Base-by-base conservation (phyloP, 1,140 invertebrate species). In the Cotesia chilonis region DNA sequence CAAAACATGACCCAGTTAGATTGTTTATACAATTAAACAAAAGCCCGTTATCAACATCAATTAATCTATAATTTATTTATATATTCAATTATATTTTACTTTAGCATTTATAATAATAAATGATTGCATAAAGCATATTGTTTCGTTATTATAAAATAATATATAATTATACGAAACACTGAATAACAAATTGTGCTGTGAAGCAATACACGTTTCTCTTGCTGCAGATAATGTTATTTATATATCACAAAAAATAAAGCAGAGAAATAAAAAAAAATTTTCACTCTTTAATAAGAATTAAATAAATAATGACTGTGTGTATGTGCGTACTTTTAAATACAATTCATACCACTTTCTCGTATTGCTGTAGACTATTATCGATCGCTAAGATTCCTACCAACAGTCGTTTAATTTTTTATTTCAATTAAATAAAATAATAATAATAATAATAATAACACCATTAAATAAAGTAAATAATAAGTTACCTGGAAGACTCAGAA, bases 381-480 rank as follows among this genome's bases (percentile, higher is more conserved):
- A 82, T 79, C 81, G 75, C 79, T 81, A 82, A 77, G 75, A 47
- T 72, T 78, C 80, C 80, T 81, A 82, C 61, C 78, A 81, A 82
- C 74, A 82, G 38, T 79, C 6, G 76, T 72, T 77, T 79, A 72
- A 80, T 76, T 54, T 79, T 79, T 75, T 75, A 61, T 70, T 71
- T 59, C 72, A 59, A 54, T 72, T 71, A 70, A 74, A 47, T 59
- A 28, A 17, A 20, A 54, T 41, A 68, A 28, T 28, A 68, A 57
- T 59, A 66, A 67, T 60, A 20, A 60, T 28, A 71, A 38, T 68
- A 65, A 57, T 47, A 10, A 61, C 2, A 14, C 14, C 14, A 55
- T 63, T 57, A 67, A 65, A 64, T 37, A 37, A 20, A 7, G 36
- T 28, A 64, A 17, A 47, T 61, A 68, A 59, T 17, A 14, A 69